Evolutionary conservation across 2,113 vertebrate species (phyloP).

Genomic region (Zosterops hypoxanthus): DNA sequence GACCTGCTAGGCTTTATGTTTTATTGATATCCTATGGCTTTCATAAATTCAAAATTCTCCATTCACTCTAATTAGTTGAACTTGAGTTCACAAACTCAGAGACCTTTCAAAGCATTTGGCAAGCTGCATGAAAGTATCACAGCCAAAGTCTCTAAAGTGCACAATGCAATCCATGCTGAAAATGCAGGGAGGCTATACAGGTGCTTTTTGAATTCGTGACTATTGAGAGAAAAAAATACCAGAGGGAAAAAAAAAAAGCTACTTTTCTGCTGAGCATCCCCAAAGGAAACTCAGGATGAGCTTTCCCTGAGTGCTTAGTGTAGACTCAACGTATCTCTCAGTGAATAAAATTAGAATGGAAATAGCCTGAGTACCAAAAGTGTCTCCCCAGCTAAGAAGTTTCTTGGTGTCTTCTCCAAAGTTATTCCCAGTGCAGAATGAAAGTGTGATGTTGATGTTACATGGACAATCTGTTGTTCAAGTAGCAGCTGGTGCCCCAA

Average conservation of each 20-base stretch:
- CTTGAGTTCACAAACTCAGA: slow-evolving; percentile 1
- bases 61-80: slow-evolving; percentile 45
- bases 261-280: neutral
- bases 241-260: neutral
- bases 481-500: neutral
- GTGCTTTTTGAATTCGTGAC: neutral
- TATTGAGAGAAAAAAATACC: rapidly evolving
- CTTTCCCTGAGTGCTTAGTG: neutral
- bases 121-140: neutral
- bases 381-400: neutral
- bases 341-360: neutral
- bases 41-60: slow-evolving; percentile 16
- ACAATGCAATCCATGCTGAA: neutral
- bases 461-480: neutral
- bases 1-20: slow-evolving; percentile 10
- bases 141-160: neutral
- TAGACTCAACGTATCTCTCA: neutral
- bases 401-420: neutral
- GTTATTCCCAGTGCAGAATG: neutral
- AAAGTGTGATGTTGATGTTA: neutral
- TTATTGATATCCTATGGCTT: slow-evolving; percentile 20
- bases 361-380: neutral
- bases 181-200: neutral
- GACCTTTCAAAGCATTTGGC: slow-evolving; percentile 26
- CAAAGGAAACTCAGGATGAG: neutral